Evolutionary conservation across 2,113 vertebrate species (phyloP), one percentile per base, ranked within the genome.

Genomic region (Prinia subflava): DNA sequence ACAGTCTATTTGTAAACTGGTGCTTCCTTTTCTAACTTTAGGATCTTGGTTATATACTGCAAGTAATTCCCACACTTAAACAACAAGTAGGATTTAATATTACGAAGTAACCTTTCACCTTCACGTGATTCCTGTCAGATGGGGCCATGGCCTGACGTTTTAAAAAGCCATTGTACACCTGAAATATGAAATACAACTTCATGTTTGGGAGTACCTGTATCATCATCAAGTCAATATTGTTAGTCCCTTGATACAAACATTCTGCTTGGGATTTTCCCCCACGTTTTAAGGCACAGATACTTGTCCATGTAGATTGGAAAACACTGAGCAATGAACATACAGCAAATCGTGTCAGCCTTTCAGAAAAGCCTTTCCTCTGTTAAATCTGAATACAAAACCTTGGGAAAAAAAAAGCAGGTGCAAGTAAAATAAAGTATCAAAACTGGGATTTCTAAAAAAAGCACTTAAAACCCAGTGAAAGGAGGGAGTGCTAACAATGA

Each of bases 181-280:
- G 15, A 83, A 76, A 56, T 37, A 67, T 15, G 39, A 90, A 92
- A 42, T 25, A 80, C 19, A 88, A n/a, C 10, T 41, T 56, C 7
- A 55, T 18, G 5, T 64, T 42, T 67, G 46, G 41, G 39, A 71
- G 17, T 16, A 42, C 23, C 33, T 53, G 9, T 37, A 37, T 6
- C 37, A 62, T 28, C 41, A 42, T 47, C 20, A 6, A 50, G 28
- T 17, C 75, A 76, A 10, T 46, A 42, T 1, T 56, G 28, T 31
- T 41, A 30, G 18, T 31, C 20, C 12, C 37, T 30, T 0, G 0
- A 83, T 18, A 68, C 30, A 71, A 68, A 23, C 30, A 56, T 24
- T 42, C 52, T 90, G 33, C 44, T 56, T 27, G 5, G 30, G 46
- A 22, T 23, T 22, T 22, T 18, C 19, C 9, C 11, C 18, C 2